These are phyloP conservation scores for Neodiprion pinetum DNA, from an alignment of 1,140 invertebrate species.

Conservation along the genomic window DNA sequence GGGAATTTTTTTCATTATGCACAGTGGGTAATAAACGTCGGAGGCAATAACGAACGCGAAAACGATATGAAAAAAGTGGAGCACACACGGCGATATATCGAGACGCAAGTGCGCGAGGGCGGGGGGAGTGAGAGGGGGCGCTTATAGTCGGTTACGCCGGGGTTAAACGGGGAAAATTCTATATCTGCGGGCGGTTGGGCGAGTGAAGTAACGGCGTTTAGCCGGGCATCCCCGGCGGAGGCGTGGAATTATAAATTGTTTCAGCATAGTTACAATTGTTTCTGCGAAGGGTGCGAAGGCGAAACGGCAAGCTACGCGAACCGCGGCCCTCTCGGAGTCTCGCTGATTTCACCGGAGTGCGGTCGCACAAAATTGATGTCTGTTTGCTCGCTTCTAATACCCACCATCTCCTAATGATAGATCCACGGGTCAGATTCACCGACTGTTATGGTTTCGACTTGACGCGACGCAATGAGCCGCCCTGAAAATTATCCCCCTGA, in stretches of 20 bases:
- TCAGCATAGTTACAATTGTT: conserved; percentile 56
- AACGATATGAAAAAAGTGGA: no score
- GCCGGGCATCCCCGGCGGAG: background rate
- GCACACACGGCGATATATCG: no score
- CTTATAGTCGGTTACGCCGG: conserved; percentile 17
- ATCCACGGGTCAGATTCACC: no score
- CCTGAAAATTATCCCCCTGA: no score
- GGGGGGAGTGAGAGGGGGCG: conserved; percentile 21
- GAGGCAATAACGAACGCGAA: no score
- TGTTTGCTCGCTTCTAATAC: background rate
- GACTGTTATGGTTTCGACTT: no score
- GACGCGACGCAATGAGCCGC: background rate
- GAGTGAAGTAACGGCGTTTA: background rate
- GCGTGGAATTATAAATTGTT: conserved; percentile 56
- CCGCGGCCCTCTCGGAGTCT: background rate
- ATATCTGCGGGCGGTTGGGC: background rate
- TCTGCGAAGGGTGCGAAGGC: conserved; percentile 32
- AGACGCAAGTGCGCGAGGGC: background rate
- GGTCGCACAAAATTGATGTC: conserved; percentile 1
- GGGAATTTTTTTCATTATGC: no score
- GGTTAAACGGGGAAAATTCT: conserved; percentile 16
- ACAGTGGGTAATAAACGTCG: no score
- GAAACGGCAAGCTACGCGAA: conserved; percentile 21
- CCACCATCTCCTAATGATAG: background rate
- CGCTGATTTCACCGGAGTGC: conserved; percentile 1